These are phyloP conservation scores for Synergus umbraculus DNA, from an alignment of 2,888 invertebrate genomes.

Conservation along the genomic window DNA sequence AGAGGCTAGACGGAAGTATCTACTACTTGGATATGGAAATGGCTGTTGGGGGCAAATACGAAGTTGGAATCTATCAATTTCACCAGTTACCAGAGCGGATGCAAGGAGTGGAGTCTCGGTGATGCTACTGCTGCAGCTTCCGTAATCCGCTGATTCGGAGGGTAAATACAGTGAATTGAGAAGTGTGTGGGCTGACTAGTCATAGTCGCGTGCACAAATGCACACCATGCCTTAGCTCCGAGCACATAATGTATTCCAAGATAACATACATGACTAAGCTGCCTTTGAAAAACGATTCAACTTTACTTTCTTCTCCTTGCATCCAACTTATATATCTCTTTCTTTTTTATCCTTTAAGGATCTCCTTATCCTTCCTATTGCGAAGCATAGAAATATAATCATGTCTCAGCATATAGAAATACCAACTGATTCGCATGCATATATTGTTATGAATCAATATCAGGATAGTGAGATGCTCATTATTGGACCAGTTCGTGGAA, in stretches of 20 bases:
- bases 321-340: neutral
- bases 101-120: conserved; percentile 50
- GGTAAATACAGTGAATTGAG: conserved; percentile 68
- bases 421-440: neutral
- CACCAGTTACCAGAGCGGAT: conserved; percentile 57
- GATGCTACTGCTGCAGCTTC: conserved; percentile 58
- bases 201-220: conserved; percentile 53
- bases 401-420: neutral
- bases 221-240: conserved; percentile 50
- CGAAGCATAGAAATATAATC: neutral
- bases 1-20: conserved; percentile 63
- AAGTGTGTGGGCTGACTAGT: conserved; percentile 56
- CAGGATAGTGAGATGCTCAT: neutral
- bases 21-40: conserved; percentile 71
- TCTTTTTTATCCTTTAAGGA: neutral
- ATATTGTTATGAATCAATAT: neutral
- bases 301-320: neutral
- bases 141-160: conserved; percentile 72
- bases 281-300: neutral
- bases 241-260: conserved; percentile 59
- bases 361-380: neutral
- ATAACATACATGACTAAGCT: conserved; percentile 49
- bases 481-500: neutral
- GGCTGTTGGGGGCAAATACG: conserved; percentile 64
- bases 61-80: conserved; percentile 74